These are phyloP conservation scores for Ectropis grisescens DNA, from an alignment of 1,140 invertebrate species.

Conservation along the genomic window DNA sequence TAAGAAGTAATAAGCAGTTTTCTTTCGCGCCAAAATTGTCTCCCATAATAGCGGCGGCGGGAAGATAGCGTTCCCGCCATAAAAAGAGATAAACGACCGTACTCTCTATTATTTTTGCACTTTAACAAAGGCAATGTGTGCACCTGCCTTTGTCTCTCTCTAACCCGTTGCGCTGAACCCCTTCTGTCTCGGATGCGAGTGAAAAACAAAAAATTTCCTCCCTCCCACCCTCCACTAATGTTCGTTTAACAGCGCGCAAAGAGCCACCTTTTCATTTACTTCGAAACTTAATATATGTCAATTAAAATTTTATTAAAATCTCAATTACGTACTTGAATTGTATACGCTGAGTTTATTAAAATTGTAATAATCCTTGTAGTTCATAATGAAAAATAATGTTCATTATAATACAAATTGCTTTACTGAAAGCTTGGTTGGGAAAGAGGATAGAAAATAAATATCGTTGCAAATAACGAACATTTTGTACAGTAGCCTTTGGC, in stretches of 20 bases:
- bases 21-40: conserved; percentile 70
- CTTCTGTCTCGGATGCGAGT: conserved; percentile 31
- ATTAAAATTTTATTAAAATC: conserved; percentile 64
- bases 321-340: conserved; percentile 33
- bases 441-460: too few relatives aligned
- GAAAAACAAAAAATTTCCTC: conserved; percentile 65
- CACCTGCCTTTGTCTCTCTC: conserved; percentile 56
- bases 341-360: conserved; percentile 29
- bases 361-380: too few relatives aligned
- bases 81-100: conserved; percentile 70
- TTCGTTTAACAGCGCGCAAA: conserved; percentile 41
- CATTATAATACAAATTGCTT: too few relatives aligned
- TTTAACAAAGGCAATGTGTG: conserved; percentile 66
- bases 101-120: conserved; percentile 69
- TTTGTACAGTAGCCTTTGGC: too few relatives aligned
- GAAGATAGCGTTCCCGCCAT: conserved; percentile 62
- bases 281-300: conserved; percentile 63
- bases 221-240: conserved; percentile 48
- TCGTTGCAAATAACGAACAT: too few relatives aligned
- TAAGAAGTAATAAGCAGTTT: conserved; percentile 69
- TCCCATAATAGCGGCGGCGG: conserved; percentile 64
- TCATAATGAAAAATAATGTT: too few relatives aligned
- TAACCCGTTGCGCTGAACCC: conserved; percentile 12
- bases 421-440: too few relatives aligned
- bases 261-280: conserved; percentile 61